A percentile compares a stretch with the other conserved stretches of the same genome.
phyloP scores from a whole-genome alignment of 2,888 invertebrate genomes.

The Eutolmus rufibarbis region DNA sequence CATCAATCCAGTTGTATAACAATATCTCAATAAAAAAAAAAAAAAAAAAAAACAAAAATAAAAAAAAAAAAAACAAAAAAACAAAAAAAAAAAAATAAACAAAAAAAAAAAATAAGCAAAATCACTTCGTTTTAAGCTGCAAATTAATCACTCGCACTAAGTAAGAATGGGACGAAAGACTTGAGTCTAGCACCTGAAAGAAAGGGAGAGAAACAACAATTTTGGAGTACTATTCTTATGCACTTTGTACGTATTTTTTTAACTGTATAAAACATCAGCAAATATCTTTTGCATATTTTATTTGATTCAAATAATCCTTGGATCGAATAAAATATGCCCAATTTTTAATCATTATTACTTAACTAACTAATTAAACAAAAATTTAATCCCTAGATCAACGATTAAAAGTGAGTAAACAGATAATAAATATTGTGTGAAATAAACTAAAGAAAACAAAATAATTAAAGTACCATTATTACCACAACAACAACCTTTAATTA shows the following conservation, averaged over 20 bases:
- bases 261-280: background rate
- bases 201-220: background rate
- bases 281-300: background rate
- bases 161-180: background rate
- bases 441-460: background rate
- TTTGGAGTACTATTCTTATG: background rate
- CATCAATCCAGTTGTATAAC: background rate
- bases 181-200: background rate
- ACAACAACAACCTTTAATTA: conserved; percentile 14
- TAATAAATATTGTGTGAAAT: background rate
- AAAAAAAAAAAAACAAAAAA: background rate
- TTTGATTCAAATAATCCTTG: too few relatives aligned
- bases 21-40: background rate
- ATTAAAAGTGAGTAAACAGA: background rate
- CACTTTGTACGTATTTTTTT: background rate
- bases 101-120: background rate
- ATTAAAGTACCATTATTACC: background rate
- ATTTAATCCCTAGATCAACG: background rate
- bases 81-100: background rate
- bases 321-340: too few relatives aligned
- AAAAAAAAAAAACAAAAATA: too few relatives aligned
- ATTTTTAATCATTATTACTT: too few relatives aligned
- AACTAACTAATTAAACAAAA: too few relatives aligned
- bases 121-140: background rate
- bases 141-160: background rate